A percentile compares a stretch with the other conserved stretches of the same genome.
phyloP scores from a whole-genome alignment of 1,140 invertebrate species.

The Euura lappo region DNA sequence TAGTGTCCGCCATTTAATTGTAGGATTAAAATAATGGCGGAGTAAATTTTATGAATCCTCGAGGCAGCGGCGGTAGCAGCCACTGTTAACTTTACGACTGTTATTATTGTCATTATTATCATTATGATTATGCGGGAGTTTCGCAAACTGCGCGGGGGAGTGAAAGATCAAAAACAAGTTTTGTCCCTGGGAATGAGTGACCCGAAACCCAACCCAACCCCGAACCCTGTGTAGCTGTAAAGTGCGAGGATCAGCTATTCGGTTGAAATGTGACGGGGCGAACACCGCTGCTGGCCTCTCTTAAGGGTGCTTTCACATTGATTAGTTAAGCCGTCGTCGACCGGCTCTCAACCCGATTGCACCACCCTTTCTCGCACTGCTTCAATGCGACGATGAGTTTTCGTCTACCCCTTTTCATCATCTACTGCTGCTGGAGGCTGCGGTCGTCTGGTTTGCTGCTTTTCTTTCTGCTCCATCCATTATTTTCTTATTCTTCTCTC shows the following conservation, averaged over 20 bases:
- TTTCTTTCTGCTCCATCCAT: background rate
- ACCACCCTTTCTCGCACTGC: background rate
- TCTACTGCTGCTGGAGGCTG: background rate
- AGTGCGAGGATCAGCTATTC: background rate
- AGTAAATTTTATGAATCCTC: too few relatives aligned
- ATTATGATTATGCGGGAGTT: too few relatives aligned
- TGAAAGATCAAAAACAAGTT: background rate
- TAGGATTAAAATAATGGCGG: too few relatives aligned
- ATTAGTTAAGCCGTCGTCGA: conserved; percentile 5
- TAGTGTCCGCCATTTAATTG: too few relatives aligned
- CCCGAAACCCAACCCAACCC: background rate
- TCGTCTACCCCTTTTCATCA: background rate
- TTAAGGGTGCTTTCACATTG: conserved; percentile 3
- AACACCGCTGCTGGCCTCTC: background rate
- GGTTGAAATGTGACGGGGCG: background rate
- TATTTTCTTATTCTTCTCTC: background rate
- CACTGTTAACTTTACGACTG: too few relatives aligned
- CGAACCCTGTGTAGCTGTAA: background rate
- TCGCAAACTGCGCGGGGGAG: too few relatives aligned
- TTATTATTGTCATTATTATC: too few relatives aligned
- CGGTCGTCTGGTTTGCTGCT: too few relatives aligned
- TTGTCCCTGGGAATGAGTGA: background rate
- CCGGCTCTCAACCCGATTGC: conserved; percentile 3
- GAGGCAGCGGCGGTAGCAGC: too few relatives aligned
- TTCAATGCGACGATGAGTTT: background rate